A percentile compares a stretch with the other conserved stretches of the same genome.
Evolutionary conservation across 2,888 invertebrate genomes (phyloP).

Genomic region (Prosopocoilus inquinatus): DNA sequence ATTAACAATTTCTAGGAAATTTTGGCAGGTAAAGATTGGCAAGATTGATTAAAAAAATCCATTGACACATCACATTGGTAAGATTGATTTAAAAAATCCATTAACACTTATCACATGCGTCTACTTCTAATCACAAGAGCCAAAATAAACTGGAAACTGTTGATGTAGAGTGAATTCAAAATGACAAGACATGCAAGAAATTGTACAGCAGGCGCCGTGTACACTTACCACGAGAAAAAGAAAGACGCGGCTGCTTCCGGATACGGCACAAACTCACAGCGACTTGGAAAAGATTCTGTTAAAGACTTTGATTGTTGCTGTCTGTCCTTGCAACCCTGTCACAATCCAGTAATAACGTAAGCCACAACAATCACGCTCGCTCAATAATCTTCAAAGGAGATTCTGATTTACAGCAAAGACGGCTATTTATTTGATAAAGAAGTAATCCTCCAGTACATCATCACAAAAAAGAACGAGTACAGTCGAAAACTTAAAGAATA

Average conservation of each 20-base stretch:
- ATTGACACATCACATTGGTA: too few relatives aligned
- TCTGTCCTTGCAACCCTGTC: constrained; percentile 93
- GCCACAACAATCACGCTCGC: constrained; percentile 33
- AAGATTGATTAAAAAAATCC: too few relatives aligned
- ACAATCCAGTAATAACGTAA: constrained; percentile 86
- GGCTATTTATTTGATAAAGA: constrained; percentile 97
- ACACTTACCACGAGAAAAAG: constrained; percentile 96
- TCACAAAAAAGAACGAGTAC: constrained; percentile 91
- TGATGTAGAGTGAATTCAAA: constrained; percentile 5
- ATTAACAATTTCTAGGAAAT: too few relatives aligned
- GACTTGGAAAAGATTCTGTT: constrained; percentile 92
- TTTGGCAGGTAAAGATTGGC: too few relatives aligned
- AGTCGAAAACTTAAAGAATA: constrained; percentile 87
- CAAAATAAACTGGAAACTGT: too few relatives aligned
- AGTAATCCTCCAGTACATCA: constrained; percentile 91
- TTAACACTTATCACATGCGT: too few relatives aligned
- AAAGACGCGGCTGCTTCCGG: constrained; percentile 94
- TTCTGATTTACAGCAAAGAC: constrained; percentile 57
- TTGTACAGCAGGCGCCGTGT: constrained; percentile 97
- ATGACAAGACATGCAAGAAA: constrained; percentile 98
- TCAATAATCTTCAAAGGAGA: neutral
- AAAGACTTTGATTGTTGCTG: constrained; percentile 98
- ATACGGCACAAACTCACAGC: constrained; percentile 81
- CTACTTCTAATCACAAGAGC: too few relatives aligned
- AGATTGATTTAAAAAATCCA: too few relatives aligned